Conservation (phyloP, 2,888 invertebrate species). For the Alcis repandata region DNA sequence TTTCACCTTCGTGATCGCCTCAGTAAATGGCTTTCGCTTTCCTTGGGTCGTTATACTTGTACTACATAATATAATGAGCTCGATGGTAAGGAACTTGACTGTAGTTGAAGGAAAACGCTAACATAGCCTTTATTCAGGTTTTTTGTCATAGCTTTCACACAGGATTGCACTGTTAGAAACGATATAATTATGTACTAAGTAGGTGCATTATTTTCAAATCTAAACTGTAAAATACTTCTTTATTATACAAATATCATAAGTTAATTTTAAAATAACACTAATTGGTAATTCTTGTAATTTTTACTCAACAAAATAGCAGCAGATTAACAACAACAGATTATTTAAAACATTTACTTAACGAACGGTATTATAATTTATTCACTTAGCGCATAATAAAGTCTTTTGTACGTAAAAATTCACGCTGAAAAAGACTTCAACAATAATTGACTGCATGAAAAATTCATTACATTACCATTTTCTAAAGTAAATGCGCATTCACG, state of each 20-base stretch:
- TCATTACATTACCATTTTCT: slow-evolving; percentile 31
- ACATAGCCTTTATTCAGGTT: neutral
- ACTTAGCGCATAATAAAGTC: neutral
- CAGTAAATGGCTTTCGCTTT: slow-evolving; percentile 40
- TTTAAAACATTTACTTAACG: no score
- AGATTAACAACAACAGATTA: no score
- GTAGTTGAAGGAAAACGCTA: slow-evolving; percentile 14
- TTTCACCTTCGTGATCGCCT: slow-evolving; percentile 44
- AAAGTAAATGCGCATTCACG: slow-evolving; percentile 42
- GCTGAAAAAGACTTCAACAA: slow-evolving; percentile 11
- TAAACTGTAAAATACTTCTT: no score
- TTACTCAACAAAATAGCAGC: neutral
- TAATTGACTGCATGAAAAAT: slow-evolving; percentile 27
- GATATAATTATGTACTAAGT: no score
- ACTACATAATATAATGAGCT: slow-evolving; percentile 27
- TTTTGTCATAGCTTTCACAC: no score
- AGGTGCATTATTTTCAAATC: no score
- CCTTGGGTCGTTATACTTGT: slow-evolving; percentile 33
- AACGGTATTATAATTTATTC: neutral
- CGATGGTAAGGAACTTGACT: slow-evolving; percentile 31
- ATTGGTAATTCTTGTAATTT: no score
- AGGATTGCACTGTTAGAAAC: no score
- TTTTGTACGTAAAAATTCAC: neutral
- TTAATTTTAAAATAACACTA: no score
- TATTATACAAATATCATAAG: no score